Evolutionary conservation across 1,140 invertebrate species (phyloP).

Genomic region (Zaprionus capensis): DNA sequence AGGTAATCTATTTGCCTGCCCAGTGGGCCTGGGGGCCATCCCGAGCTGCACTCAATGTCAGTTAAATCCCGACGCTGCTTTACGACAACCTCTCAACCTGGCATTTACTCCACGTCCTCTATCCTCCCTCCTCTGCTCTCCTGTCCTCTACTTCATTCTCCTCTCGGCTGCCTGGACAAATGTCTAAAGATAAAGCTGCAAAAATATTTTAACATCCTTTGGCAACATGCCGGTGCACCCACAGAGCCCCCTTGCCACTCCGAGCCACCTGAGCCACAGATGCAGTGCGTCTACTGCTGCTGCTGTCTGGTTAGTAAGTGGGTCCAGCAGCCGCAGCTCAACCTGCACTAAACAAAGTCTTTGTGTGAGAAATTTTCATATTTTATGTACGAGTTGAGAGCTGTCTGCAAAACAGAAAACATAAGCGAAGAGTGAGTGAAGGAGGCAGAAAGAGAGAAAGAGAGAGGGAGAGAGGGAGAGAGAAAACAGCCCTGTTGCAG

Average conservation of each 20-base stretch:
- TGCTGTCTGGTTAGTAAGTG: constrained; percentile 51
- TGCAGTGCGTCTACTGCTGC: constrained; percentile 41
- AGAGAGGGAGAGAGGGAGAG: not conserved
- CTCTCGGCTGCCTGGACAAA: constrained; percentile 48
- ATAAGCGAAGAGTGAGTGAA: constrained; percentile 4
- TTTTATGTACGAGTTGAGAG: constrained; percentile 68
- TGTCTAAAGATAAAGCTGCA: constrained; percentile 81
- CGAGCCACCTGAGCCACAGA: constrained; percentile 28
- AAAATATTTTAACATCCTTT: constrained; percentile 83
- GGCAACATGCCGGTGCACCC: constrained; percentile 69
- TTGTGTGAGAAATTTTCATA: constrained; percentile 74
- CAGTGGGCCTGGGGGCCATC: constrained; percentile 18
- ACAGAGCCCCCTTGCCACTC: not conserved
- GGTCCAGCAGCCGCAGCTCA: constrained; percentile 39
- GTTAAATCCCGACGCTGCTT: constrained; percentile 77
- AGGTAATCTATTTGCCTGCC: constrained; percentile 72
- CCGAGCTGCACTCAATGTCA: constrained; percentile 71
- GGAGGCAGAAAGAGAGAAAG: not conserved
- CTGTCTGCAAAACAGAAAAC: constrained; percentile 23
- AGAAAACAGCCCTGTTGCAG: constrained; percentile 29
- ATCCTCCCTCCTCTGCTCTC: not conserved
- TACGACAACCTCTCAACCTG: constrained; percentile 57
- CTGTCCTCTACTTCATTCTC: too few species aligned
- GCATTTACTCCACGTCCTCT: constrained; percentile 4
- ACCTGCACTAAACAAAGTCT: constrained; percentile 71